Conservation (phyloP, 2,113 vertebrate species). For the Melanocharis versteri region DNA sequence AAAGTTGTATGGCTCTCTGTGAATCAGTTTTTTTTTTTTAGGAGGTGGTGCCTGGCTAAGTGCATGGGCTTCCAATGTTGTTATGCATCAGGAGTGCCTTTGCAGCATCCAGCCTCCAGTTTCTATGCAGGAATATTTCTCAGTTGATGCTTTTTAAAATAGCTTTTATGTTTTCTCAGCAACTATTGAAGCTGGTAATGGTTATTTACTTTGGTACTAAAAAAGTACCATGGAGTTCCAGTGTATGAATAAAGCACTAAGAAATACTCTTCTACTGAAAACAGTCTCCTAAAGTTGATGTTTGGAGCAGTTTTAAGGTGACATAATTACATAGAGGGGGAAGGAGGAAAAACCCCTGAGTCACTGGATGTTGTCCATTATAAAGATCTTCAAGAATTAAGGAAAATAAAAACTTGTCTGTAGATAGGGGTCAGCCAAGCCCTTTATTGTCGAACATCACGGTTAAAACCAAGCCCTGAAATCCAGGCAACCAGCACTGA, state of each 20-base stretch:
- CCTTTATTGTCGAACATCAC: neutral
- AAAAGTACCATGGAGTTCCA: neutral
- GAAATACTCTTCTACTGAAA: neutral
- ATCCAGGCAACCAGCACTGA: neutral
- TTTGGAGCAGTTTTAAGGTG: neutral
- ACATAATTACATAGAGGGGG: neutral
- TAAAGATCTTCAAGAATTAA: neutral
- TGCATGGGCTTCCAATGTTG: accelerated
- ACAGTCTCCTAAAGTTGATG: neutral
- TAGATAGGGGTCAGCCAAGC: neutral
- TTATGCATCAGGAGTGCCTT: neutral
- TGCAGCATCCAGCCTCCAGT: neutral
- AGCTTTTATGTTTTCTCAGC: neutral
- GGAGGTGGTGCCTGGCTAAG: neutral
- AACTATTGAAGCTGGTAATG: neutral
- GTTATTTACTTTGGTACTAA: neutral
- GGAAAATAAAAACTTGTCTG: neutral
- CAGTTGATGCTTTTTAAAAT: neutral
- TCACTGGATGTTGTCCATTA: neutral
- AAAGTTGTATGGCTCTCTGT: neutral
- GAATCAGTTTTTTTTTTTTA: neutral
- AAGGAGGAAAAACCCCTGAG: neutral
- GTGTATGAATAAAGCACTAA: neutral
- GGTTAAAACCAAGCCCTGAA: neutral
- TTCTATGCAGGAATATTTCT: neutral